Evolutionary conservation across 1,140 invertebrate genomes (phyloP).

Genomic region (Danaus melanippus): DNA sequence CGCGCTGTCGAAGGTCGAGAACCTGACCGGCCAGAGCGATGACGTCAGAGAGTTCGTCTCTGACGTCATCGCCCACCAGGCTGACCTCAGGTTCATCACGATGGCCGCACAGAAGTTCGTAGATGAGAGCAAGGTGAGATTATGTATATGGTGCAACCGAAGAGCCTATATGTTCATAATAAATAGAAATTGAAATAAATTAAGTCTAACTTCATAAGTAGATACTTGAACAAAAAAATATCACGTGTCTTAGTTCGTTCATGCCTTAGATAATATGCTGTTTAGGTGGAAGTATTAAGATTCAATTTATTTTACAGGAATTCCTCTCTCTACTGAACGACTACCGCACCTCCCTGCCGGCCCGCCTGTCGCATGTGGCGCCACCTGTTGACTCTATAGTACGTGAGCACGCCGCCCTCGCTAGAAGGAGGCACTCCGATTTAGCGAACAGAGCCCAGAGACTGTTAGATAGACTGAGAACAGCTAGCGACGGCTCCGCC

Average conservation of each 20-base stretch:
- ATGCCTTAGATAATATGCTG: background rate
- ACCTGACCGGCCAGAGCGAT: slow-evolving; percentile 80
- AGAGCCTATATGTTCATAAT: too few species aligned
- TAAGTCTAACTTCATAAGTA: too few species aligned
- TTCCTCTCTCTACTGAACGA: slow-evolving; percentile 87
- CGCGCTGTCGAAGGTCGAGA: slow-evolving; percentile 85
- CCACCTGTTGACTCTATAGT: slow-evolving; percentile 69
- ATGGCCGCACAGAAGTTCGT: slow-evolving; percentile 96
- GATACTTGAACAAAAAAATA: too few species aligned
- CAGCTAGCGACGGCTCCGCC: slow-evolving; percentile 82
- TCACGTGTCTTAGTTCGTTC: too few species aligned
- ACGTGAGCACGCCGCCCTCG: slow-evolving; percentile 63
- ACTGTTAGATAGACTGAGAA: slow-evolving; percentile 83
- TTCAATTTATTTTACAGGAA: slow-evolving; percentile 67
- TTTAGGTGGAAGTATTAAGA: background rate
- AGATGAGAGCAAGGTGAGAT: slow-evolving; percentile 86
- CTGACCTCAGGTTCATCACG: slow-evolving; percentile 93
- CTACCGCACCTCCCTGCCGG: slow-evolving; percentile 85
- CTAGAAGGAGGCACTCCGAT: slow-evolving; percentile 81
- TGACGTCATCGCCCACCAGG: slow-evolving; percentile 95
- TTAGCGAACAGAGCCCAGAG: slow-evolving; percentile 85
- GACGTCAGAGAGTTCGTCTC: slow-evolving; percentile 89
- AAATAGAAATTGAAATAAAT: too few species aligned
- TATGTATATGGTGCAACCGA: background rate
- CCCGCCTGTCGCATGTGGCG: slow-evolving; percentile 83